Base-by-base conservation (phyloP, 2,888 invertebrate genomes). In the Antheraea yamamai region DNA sequence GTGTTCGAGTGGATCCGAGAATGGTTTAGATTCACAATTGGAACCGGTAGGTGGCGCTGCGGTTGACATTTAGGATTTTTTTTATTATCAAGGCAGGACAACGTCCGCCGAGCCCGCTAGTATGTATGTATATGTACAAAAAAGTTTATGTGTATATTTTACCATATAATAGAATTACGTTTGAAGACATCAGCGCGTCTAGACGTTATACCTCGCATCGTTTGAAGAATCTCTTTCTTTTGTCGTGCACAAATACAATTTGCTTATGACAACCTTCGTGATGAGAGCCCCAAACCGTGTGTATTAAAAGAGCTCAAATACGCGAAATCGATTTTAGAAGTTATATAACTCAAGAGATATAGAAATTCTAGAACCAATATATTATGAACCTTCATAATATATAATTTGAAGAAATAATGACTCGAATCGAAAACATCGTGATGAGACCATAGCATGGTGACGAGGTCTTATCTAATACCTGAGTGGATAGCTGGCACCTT, bases 211-310 rank as follows among this genome's bases (percentile, higher is more conserved):
- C 26, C 26, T 66, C 30, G 64, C 30, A 18, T 14, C 30, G 64
- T 30, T 66, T 66, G 64, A 66, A 30, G 64, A 26, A 26, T 30
- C 64, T 26, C 20, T 66, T 66, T 66, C 64, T 66, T 66, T 66
- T 66, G 64, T 66, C 30, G 64, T 66, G 4, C 2, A 26, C 64
- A 66, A 66, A 66, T 16, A 66, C 64, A 66, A 66, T 66, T 66
- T 66, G 26, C 64, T 66, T 66, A 66, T 30, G 64, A 66, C 64
- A 30, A 66, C 64, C 30, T 30, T 66, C 26, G 6, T 66, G 64
- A 66, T 30, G 26, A 30, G 20, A 4, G 64, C 26, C 23, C 47
- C 61, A 12, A 20, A 61, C n/a, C 20, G 58, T 61, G 10, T n/a
- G 10, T 55, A 55, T n/a, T 20, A 64, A 14, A 12, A 12, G 26